Base-by-base conservation (phyloP, 1,140 invertebrate species). In the Nasonia longicornis region DNA sequence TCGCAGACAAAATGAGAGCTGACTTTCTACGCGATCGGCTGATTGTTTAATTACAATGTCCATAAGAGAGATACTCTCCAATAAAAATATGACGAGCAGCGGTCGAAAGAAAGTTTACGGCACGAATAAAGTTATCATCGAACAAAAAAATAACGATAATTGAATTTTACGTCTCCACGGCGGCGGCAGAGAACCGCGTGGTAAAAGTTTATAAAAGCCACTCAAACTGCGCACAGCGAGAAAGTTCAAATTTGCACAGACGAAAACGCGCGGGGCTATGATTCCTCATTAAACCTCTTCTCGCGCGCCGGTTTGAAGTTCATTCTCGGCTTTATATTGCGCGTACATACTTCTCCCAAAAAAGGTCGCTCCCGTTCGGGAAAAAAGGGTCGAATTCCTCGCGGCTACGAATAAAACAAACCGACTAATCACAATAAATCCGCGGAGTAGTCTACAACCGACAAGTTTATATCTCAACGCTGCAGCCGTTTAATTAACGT, bases 401-500 rank as follows among this genome's bases (percentile, higher is more conserved):
- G 6, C 20, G 14, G 26, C 26, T 26, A 2, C 38, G 10, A 70
- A 70, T 70, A 70, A 48, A 48, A 35, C 11, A 26, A 70, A 26
- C 16, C 69, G 16, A 20, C 20, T 67, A 38, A 71, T 71, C 69
- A 31, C 29, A 31, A 38, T 71, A 71, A 71, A 71, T 71, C 69
- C 31, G 35, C 10, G 12, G 16, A 7, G 66, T 42, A 35, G 38
- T 11, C 1, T 42, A 42, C 38, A 58, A 58, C 52, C 16, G 52
- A 58, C 52, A 58, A 58, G 52, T 58, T 58, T 58, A 58, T 58
- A 58, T 58, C 6, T 20, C 52, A 58, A n/a, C 16, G 1, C n/a
- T 58, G 14, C 66, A 16, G 66, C 66, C 66, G 26, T 38, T 71
- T 71, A 71, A 71, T 71, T 31, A 38, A 71, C 69, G 69, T 35